A percentile compares a stretch with the other conserved stretches of the same genome.
Conservation (phyloP, 2,797 vertebrate species). For the Hyperoplus immaculatus region DNA sequence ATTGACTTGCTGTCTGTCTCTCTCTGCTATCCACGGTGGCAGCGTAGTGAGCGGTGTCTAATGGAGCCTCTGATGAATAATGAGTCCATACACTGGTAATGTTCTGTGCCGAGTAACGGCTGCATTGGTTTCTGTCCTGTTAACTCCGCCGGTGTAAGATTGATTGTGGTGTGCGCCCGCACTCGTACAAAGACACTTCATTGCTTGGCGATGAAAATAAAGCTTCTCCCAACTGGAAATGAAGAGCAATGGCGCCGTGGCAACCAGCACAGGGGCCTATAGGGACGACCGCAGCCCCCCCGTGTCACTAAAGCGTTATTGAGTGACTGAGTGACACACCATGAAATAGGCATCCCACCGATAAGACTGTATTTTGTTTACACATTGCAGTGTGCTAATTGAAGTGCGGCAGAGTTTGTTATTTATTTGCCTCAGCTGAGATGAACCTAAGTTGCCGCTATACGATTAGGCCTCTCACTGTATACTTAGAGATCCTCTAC, state of each 20-base stretch:
- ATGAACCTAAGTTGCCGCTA: conserved; percentile 70
- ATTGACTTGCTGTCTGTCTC: conserved; percentile 68
- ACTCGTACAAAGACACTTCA: conserved; percentile 85
- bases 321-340: conserved; percentile 81
- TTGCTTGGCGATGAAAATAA: conserved; percentile 85
- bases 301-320: conserved; percentile 19
- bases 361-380: conserved; percentile 83
- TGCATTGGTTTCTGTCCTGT: conserved; percentile 87
- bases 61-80: conserved; percentile 87
- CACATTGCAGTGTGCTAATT: conserved; percentile 81
- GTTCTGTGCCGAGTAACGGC: conserved; percentile 86
- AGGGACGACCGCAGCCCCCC: conserved; percentile 57
- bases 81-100: conserved; percentile 87
- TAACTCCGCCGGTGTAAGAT: conserved; percentile 84
- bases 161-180: conserved; percentile 76
- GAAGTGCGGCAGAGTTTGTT: conserved; percentile 77
- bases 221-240: conserved; percentile 75
- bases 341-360: conserved; percentile 75
- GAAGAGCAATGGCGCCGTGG: conserved; percentile 79
- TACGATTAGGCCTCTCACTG: conserved; percentile 88
- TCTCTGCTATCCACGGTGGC: conserved; percentile 70
- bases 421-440: conserved; percentile 70
- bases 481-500: conserved; percentile 81
- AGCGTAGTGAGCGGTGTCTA: conserved; percentile 81
- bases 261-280: conserved; percentile 52